Evolutionary conservation across 37 sponge, comb jelly and placozoan species (phyloP).

Genomic region (Axinella damicornis): DNA sequence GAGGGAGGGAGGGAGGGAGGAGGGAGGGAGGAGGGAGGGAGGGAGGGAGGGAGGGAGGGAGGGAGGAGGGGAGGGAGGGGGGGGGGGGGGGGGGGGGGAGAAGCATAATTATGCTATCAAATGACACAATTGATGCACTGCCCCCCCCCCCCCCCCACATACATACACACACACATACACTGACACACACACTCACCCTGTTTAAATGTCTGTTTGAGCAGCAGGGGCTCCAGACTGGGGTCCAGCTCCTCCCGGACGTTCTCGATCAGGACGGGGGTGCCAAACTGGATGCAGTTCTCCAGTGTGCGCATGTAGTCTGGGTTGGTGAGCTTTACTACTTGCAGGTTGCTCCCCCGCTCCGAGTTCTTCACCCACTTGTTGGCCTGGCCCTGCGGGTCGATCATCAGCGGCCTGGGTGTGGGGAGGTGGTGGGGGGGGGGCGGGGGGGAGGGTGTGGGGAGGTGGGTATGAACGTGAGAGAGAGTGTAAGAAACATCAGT

Average conservation of each 20-base stretch:
- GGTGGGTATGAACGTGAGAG: no score
- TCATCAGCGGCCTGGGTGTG: conserved; percentile 94
- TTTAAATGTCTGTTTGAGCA: conserved; percentile 98
- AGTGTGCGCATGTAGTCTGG: conserved; percentile 96
- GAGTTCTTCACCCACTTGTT: conserved; percentile 99
- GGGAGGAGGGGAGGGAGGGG: no score
- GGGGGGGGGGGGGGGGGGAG: not conserved
- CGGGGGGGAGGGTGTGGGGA: no score
- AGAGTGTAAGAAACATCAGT: no score
- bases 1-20: not conserved
- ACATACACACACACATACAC: no score
- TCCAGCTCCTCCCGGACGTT: conserved; percentile 99
- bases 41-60: no score
- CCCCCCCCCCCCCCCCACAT: no score
- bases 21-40: not conserved
- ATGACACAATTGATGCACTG: no score
- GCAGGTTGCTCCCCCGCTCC: conserved; percentile 87
- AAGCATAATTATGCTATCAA: no score
- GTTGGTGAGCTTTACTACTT: conserved; percentile 95
- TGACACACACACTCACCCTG: conserved; percentile 71
- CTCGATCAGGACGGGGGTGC: conserved; percentile 95
- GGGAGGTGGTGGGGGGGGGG: no score
- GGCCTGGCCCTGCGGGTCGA: conserved; percentile 99
- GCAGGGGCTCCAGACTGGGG: conserved; percentile 96
- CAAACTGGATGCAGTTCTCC: conserved; percentile 99